A percentile compares a stretch with the other conserved stretches of the same genome.
These are phyloP conservation scores for Illadopsis cleaveri DNA, from an alignment of 2,113 vertebrate species.

Conservation along the genomic window DNA sequence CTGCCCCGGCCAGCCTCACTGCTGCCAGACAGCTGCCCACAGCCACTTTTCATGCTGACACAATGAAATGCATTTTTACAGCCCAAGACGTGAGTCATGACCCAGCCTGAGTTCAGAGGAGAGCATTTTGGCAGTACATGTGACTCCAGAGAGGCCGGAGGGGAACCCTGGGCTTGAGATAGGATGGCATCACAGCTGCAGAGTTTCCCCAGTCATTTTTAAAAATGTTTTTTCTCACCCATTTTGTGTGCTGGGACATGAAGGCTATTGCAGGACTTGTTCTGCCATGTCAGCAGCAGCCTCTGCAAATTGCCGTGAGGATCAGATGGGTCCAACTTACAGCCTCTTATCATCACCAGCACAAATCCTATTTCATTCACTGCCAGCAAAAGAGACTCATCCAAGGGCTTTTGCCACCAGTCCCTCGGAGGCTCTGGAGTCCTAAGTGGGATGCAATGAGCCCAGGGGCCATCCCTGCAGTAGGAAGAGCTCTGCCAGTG, in stretches of 20 bases:
- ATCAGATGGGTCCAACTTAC: neutral
- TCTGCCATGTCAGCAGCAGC: neutral
- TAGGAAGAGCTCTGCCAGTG: fast-evolving
- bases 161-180: neutral
- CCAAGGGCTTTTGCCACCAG: neutral
- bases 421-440: fast-evolving
- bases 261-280: neutral
- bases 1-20: fast-evolving
- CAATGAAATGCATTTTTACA: neutral
- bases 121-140: neutral
- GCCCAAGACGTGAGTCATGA: neutral
- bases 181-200: neutral
- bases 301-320: fast-evolving
- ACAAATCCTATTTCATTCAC: neutral
- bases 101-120: neutral
- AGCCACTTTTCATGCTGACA: neutral
- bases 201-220: neutral
- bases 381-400: neutral
- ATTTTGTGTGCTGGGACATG: neutral
- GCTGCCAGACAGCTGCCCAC: neutral
- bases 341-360: neutral
- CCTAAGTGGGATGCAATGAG: fast-evolving
- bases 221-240: neutral
- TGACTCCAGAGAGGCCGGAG: neutral
- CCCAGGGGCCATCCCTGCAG: fast-evolving